These are phyloP conservation scores for Papilio protenor DNA, from an alignment of 2,888 invertebrate genomes.

Conservation along the genomic window DNA sequence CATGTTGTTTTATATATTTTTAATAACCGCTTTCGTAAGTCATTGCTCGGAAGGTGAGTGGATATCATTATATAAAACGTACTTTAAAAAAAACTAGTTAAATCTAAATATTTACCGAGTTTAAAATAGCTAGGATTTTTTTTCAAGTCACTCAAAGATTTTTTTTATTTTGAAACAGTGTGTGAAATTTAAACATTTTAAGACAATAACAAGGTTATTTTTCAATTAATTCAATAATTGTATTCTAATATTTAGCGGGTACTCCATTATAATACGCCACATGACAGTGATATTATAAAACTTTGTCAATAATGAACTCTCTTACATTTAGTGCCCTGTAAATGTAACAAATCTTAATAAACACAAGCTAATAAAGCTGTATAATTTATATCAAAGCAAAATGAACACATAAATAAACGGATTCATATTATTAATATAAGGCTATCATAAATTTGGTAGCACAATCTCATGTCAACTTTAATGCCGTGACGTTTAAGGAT, in stretches of 20 bases:
- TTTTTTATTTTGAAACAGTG: no score
- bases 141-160: neutral
- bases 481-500: constrained; percentile 13
- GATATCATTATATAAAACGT: neutral
- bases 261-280: neutral
- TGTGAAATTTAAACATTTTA: no score
- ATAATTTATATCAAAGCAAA: constrained; percentile 31
- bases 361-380: neutral
- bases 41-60: constrained; percentile 41
- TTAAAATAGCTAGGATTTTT: neutral
- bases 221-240: no score
- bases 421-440: constrained; percentile 32
- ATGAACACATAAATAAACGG: constrained; percentile 32
- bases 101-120: neutral
- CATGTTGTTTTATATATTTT: constrained; percentile 44
- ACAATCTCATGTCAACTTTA: constrained; percentile 36
- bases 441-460: constrained; percentile 26
- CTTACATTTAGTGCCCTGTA: neutral
- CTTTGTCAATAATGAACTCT: neutral
- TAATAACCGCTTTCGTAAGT: constrained; percentile 40
- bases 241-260: no score
- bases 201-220: no score
- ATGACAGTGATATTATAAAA: neutral
- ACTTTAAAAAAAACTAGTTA: neutral
- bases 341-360: neutral